These are phyloP conservation scores for Sarcophaga variegata DNA, from an alignment of 2,888 invertebrate genomes.

Conservation along the genomic window DNA sequence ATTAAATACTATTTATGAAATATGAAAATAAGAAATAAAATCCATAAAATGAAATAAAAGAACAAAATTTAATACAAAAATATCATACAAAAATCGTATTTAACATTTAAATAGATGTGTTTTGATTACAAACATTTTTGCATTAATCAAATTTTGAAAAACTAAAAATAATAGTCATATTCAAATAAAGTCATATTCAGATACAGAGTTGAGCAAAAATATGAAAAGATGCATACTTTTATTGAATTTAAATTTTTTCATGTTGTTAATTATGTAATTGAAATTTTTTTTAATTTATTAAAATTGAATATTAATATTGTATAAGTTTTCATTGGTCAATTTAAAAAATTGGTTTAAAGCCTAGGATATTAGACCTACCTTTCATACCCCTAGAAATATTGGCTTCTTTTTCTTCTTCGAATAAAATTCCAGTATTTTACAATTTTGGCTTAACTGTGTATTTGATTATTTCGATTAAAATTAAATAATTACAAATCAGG, in stretches of 20 bases:
- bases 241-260: too few relatives aligned
- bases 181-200: not conserved
- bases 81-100: slow-evolving; percentile 8
- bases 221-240: too few relatives aligned
- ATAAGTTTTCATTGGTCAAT: not conserved
- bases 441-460: slow-evolving; percentile 24
- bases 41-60: not conserved
- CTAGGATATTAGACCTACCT: not conserved
- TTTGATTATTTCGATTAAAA: not conserved
- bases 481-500: slow-evolving; percentile 45
- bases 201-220: not conserved
- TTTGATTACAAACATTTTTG: slow-evolving; percentile 17
- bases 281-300: too few relatives aligned
- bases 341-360: not conserved
- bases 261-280: too few relatives aligned
- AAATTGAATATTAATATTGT: not conserved
- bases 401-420: too few relatives aligned
- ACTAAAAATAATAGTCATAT: not conserved
- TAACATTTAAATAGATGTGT: slow-evolving; percentile 51
- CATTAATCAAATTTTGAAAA: not conserved
- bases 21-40: slow-evolving; percentile 14
- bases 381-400: too few relatives aligned
- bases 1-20: slow-evolving; percentile 39
- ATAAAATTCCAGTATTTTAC: too few relatives aligned
- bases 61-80: too few relatives aligned